Percentiles rank a stretch among this genome's conserved stretches.
phyloP scores from a whole-genome alignment of 2,113 vertebrate species.

The Atherinomorus stipes region DNA sequence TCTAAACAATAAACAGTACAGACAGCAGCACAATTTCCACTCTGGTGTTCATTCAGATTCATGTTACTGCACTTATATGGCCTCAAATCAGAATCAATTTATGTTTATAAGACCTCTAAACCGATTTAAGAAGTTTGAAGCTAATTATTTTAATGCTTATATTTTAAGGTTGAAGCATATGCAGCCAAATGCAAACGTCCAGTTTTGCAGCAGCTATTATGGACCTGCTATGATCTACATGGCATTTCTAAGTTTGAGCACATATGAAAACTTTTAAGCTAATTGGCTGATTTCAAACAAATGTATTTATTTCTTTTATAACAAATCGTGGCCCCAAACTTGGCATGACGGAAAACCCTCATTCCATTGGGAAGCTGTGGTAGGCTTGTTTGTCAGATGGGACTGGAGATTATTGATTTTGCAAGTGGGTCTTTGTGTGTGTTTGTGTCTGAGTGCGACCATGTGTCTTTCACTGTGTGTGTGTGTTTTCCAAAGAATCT shows the following conservation, averaged over 20 bases:
- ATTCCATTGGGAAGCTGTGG: constrained; percentile 45
- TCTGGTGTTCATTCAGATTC: too few relatives aligned
- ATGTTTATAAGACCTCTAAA: too few relatives aligned
- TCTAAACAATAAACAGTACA: too few relatives aligned
- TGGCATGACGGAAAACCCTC: constrained; percentile 57
- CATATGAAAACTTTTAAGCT: constrained; percentile 11
- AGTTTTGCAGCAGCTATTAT: not conserved
- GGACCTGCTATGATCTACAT: constrained; percentile 28
- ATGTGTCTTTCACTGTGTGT: constrained; percentile 6
- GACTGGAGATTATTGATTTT: constrained; percentile 78
- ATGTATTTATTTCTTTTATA: not conserved
- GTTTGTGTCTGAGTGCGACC: constrained; percentile 15
- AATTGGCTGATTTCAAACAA: constrained; percentile 54
- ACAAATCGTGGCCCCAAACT: constrained; percentile 61
- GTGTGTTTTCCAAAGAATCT: constrained; percentile 18
- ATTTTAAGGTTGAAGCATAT: not conserved
- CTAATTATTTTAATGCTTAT: too few relatives aligned
- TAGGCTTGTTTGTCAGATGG: constrained; percentile 72
- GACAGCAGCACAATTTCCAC: too few relatives aligned
- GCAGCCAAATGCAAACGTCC: not conserved
- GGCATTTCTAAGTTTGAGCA: constrained; percentile 19
- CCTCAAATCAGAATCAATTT: too few relatives aligned
- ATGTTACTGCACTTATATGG: too few relatives aligned
- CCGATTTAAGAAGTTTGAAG: too few relatives aligned
- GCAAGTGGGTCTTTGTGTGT: constrained; percentile 58